These are phyloP conservation scores for Trachops cirrhosus DNA, from an alignment of 2,797 vertebrate species.

Conservation along the genomic window DNA sequence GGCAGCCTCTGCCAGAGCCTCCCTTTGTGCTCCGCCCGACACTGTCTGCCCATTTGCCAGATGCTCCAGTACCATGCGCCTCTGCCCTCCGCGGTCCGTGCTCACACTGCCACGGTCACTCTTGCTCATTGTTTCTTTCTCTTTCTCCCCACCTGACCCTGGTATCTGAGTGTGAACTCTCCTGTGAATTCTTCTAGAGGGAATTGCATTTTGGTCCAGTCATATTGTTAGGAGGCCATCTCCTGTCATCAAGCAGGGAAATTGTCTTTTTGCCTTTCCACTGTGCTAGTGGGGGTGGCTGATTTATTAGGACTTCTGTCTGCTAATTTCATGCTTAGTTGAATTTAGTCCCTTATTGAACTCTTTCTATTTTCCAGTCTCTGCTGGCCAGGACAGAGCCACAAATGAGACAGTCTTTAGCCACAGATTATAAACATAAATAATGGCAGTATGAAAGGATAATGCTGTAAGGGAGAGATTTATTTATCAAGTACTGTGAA, in stretches of 20 bases:
- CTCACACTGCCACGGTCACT: background rate
- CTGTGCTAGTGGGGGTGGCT: background rate
- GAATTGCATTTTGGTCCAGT: background rate
- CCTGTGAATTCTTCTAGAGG: constrained; percentile 14
- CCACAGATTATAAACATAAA: background rate
- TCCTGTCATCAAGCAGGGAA: background rate
- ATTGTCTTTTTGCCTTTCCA: background rate
- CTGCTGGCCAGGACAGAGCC: background rate
- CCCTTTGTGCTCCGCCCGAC: background rate
- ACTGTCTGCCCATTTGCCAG: background rate
- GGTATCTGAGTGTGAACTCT: background rate
- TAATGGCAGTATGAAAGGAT: background rate
- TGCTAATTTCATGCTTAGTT: constrained; percentile 49
- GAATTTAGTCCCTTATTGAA: background rate
- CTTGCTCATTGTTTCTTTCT: background rate
- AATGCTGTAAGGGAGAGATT: background rate
- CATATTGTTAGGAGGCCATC: background rate
- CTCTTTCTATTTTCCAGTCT: constrained; percentile 4
- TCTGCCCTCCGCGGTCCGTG: background rate
- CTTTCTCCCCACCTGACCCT: background rate
- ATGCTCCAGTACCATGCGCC: accelerated
- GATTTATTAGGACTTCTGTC: constrained; percentile 15
- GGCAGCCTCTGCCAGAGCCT: background rate
- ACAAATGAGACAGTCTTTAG: background rate
- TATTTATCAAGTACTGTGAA: background rate